A percentile compares a stretch with the other conserved stretches of the same genome.
Conservation (phyloP, 2,888 invertebrate species). For the Alentia gelatinosa region DNA sequence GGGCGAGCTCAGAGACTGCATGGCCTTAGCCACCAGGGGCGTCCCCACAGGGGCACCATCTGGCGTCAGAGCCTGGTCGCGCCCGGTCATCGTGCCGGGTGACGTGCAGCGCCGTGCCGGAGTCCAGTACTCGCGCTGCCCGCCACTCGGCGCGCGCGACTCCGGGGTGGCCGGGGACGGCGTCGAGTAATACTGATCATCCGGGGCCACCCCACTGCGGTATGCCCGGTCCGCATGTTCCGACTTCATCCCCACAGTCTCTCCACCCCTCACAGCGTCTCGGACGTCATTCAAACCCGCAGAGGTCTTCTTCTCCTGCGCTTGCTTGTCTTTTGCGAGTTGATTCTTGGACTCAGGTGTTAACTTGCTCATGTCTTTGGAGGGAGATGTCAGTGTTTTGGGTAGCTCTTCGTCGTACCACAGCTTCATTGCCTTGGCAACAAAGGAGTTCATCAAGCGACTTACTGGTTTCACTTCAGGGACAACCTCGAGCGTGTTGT, state of each 20-base stretch:
- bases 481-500: background rate
- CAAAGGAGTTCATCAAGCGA: slow-evolving; percentile 38
- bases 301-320: background rate
- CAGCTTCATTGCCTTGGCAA: slow-evolving; percentile 52
- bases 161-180: slow-evolving; percentile 4
- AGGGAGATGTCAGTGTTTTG: background rate
- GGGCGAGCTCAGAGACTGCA: background rate
- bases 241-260: background rate
- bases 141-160: background rate
- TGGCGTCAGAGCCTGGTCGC: background rate
- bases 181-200: slow-evolving; percentile 29
- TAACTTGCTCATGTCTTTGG: background rate
- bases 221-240: background rate
- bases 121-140: background rate
- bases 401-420: slow-evolving; percentile 55
- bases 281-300: background rate
- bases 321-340: no score
- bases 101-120: background rate
- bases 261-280: background rate
- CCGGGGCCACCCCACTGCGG: slow-evolving; percentile 7
- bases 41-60: background rate
- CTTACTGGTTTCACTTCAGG: background rate
- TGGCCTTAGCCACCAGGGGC: background rate
- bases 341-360: background rate
- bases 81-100: background rate